These are phyloP conservation scores for Bimastos eiseni DNA, from an alignment of 2,888 invertebrate species.

Conservation along the genomic window DNA sequence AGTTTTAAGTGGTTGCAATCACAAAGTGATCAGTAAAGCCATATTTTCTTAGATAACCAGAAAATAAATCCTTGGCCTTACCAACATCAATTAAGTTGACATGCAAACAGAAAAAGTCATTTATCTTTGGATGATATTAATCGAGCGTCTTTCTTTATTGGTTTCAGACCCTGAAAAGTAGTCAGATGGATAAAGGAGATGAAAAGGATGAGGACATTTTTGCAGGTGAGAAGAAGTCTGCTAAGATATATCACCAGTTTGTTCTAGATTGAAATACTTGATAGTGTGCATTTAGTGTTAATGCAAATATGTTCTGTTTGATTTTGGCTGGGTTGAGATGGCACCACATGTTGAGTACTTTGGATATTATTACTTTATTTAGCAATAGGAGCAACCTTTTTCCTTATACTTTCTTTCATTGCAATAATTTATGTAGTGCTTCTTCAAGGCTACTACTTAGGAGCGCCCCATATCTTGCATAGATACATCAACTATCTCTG, in stretches of 20 bases:
- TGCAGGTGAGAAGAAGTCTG: background rate
- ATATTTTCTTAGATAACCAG: too few relatives aligned
- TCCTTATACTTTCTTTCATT: too few relatives aligned
- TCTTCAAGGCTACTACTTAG: too few relatives aligned
- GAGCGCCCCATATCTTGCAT: too few relatives aligned
- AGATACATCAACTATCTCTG: too few relatives aligned
- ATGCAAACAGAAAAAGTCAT: too few relatives aligned
- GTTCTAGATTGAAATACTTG: background rate
- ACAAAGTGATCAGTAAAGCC: too few relatives aligned
- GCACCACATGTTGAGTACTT: background rate
- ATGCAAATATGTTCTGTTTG: background rate
- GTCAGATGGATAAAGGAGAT: constrained; percentile 3
- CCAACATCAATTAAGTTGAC: background rate
- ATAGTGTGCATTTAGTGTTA: background rate
- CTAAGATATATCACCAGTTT: background rate
- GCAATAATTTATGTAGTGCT: too few relatives aligned
- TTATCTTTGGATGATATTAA: background rate
- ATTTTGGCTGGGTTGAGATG: background rate
- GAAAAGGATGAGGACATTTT: constrained; percentile 18
- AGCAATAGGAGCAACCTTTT: background rate
- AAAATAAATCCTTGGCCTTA: background rate
- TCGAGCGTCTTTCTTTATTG: background rate
- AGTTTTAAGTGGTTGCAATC: too few relatives aligned
- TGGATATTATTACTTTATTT: background rate
- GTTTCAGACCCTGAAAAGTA: background rate